Evolutionary conservation across 2,888 invertebrate genomes (phyloP), one percentile per base, ranked within the genome.

Genomic region (Trypoxylon attenuatum): DNA sequence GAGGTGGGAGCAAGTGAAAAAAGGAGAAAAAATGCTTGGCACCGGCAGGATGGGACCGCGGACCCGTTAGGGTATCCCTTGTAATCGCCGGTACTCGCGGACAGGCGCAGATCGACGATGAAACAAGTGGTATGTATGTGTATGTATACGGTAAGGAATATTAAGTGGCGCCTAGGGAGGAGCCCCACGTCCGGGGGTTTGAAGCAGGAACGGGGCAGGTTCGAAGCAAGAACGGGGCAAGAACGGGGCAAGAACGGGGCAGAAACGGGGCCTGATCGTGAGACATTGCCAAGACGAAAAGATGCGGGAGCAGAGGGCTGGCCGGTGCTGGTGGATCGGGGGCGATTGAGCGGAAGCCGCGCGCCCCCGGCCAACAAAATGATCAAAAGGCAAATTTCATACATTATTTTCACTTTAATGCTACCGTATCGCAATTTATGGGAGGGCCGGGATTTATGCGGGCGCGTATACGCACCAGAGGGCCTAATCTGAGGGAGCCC

Each of bases 371-470:
- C 85, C 82, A 76, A 81, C 82, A 85, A 84, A 84, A 84, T 84
- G 83, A 84, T 84, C 85, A 84, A 84, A 84, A 84, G 81, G 83
- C 82, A 85, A 85, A 84, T 84, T 85, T 84, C 84, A 84, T 84
- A 84, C 83, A 85, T 84, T 84, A 84, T 84, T 84, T 84, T 84
- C 85, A 84, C 85, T 85, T 84, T 84, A 84, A 84, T 83, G 84
- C 84, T 84, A 84, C 84, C 83, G 85, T 85, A 84, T 85, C 83
- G 82, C 81, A 84, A 84, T 84, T 84, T 84, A 84, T 83, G 84
- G 78, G 78, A 79, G 84, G 80, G 81, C 76, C 80, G 71, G 80
- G 83, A 84, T 84, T 84, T 84, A 84, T 84, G 82, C 82, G 80
- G 77, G 71, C 80, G 78, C 76, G 71, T 74, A 79, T 80, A 70